Conservation (phyloP, 1,140 invertebrate genomes). For the Anagrus nilaparvatae region DNA sequence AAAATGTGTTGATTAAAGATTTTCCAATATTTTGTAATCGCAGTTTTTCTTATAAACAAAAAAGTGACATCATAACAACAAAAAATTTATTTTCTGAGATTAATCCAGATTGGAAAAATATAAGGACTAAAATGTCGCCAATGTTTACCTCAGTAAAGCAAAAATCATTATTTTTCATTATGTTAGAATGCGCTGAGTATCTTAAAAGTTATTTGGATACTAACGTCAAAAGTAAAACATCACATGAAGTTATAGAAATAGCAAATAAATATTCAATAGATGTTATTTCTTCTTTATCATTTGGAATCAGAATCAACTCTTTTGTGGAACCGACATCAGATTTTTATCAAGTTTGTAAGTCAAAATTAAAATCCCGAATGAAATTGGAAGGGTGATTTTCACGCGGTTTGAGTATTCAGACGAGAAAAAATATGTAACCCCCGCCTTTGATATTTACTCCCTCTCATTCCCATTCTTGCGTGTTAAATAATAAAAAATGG, state of each 20-base stretch:
- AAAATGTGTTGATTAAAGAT: conserved; percentile 38
- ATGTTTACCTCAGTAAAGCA: conserved; percentile 24
- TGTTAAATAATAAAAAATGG: no score
- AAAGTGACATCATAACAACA: conserved; percentile 27
- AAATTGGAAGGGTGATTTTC: no score
- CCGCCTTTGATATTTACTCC: no score
- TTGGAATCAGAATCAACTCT: conserved; percentile 31
- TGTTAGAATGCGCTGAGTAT: conserved; percentile 27
- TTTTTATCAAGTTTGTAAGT: conserved; percentile 26
- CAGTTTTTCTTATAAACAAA: conserved; percentile 20
- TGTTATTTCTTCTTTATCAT: conserved; percentile 41
- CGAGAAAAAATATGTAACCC: no score
- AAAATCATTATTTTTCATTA: conserved; percentile 38
- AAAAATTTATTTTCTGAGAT: conserved; percentile 30
- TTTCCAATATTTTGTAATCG: conserved; percentile 41
- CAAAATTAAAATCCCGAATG: no score
- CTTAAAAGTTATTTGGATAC: conserved; percentile 36
- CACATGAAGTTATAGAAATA: no score
- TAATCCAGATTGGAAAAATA: conserved; percentile 35
- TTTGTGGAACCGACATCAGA: conserved; percentile 21
- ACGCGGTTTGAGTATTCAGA: no score
- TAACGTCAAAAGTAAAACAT: no score
- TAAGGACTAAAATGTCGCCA: conserved; percentile 40
- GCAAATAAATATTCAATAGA: no score
- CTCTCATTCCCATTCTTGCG: no score